Evolutionary conservation across 2,888 invertebrate genomes (phyloP), one percentile per base, ranked within the genome.

Genomic region (Meiosimyza decipiens): DNA sequence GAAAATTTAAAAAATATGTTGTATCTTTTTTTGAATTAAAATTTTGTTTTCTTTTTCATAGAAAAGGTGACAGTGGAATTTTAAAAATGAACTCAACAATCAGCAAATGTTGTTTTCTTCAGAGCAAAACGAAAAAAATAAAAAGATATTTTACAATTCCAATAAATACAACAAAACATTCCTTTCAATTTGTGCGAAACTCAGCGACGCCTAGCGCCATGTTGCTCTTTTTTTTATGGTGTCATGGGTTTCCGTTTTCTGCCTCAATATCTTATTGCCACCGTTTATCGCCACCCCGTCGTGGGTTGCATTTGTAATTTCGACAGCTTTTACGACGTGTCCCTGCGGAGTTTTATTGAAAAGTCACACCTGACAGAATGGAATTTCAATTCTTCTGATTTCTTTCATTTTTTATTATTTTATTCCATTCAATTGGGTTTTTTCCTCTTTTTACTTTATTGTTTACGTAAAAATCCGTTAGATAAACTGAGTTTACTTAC

Each of bases 321-420:
- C 13, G 64, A 28, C 51, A 51, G 51, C 28, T 64, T 51, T 51
- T 50, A 64, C 64, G 51, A 51, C 13, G 64, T 18, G 64, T 64
- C 64, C 51, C 64, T 22, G 22, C 22, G 64, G 28, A 51, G 28
- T 50, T 64, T 64, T 64, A 51, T 64, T 50, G 64, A 50, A 64
- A 57, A 57, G 57, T 57, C 57, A 28, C 57, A 57, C 57, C 57
- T 57, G 57, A 57, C 28, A 15, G 57, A 22, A 57, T 15, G 57
- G 18, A 57, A 57, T 28, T 57, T 22, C 22, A 28, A 6, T 28
- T 22, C 13, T 28, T 28, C 5, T 28, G 22, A 57, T 28, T 11
- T 11, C 57, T 28, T 57, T 57, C 13, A 9, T 28, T 57, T 22
- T 57, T 57, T 28, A 28, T 57, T 57, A 11, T 57, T 57, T 57